These are phyloP conservation scores for Cephus cinctus DNA, from an alignment of 1,140 invertebrate genomes.

Conservation along the genomic window DNA sequence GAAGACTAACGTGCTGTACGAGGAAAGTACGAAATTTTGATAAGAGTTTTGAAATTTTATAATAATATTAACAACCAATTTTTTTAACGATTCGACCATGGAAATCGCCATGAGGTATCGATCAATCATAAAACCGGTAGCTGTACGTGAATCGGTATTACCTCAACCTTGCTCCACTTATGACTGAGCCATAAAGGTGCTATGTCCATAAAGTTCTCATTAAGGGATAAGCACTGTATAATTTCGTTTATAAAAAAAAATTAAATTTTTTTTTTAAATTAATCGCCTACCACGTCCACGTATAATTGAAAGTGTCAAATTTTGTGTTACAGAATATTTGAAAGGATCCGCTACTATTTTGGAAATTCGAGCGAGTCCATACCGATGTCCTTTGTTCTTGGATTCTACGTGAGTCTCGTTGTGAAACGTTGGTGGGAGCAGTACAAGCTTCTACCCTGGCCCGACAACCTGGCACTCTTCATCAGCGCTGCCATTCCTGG, in stretches of 20 bases:
- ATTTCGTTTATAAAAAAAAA: neutral
- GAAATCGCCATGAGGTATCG: neutral
- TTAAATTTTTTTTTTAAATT: conserved; percentile 16
- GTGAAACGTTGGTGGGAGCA: conserved; percentile 93
- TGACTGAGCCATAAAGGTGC: neutral
- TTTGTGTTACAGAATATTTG: conserved; percentile 70
- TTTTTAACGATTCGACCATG: neutral
- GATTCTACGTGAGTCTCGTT: conserved; percentile 90
- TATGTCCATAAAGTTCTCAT: neutral
- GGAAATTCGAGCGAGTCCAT: conserved; percentile 80
- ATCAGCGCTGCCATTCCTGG: conserved; percentile 88
- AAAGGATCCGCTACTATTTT: conserved; percentile 77
- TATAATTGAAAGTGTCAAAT: conserved; percentile 1
- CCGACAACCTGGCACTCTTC: conserved; percentile 85
- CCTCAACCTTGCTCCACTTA: conserved; percentile 28
- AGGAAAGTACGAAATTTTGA: neutral
- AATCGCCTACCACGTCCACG: neutral
- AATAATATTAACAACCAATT: neutral
- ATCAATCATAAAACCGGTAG: conserved; percentile 12
- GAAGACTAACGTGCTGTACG: neutral
- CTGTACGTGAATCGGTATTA: conserved; percentile 17
- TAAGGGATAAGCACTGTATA: neutral
- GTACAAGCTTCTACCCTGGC: conserved; percentile 86
- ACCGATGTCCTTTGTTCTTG: conserved; percentile 91
- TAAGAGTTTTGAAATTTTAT: neutral